Evolutionary conservation across 2,797 vertebrate genomes (phyloP).

Genomic region (Denticeps clupeoides): DNA sequence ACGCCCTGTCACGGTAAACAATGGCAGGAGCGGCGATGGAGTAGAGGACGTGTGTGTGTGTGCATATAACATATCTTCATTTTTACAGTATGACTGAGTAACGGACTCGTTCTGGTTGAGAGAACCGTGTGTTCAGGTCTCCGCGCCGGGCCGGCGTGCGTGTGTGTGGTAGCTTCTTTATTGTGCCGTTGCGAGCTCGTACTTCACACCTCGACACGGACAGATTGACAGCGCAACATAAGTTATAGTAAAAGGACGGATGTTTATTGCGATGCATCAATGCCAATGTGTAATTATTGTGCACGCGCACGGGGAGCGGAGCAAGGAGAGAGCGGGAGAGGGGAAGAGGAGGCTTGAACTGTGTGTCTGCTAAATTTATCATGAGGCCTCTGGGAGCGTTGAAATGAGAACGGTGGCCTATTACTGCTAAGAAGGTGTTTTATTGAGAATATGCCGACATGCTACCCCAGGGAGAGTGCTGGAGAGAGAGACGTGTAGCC

Average conservation of each 20-base stretch:
- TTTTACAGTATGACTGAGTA: too few species aligned
- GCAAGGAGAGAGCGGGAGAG: constrained; percentile 47
- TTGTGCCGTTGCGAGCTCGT: too few species aligned
- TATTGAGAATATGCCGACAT: constrained; percentile 74
- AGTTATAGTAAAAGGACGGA: constrained; percentile 17
- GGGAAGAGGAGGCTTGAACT: constrained; percentile 58
- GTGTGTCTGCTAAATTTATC: constrained; percentile 80
- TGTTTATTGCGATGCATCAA: constrained; percentile 36
- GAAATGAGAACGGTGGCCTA: constrained; percentile 83
- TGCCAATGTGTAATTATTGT: constrained; percentile 58
- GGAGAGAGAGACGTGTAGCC: constrained; percentile 44
- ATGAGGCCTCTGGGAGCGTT: constrained; percentile 78
- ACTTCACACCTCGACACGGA: too few species aligned
- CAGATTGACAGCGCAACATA: background rate
- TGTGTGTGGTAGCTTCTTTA: too few species aligned
- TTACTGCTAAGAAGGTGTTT: constrained; percentile 89
- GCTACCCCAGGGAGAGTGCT: constrained; percentile 59
- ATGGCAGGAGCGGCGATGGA: constrained; percentile 42
- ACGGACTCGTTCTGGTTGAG: too few species aligned
- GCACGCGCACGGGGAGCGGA: constrained; percentile 45
- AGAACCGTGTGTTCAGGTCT: too few species aligned
- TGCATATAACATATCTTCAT: background rate
- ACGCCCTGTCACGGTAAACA: constrained; percentile 50
- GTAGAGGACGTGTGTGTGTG: constrained; percentile 35
- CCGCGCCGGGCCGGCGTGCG: too few species aligned